Base-by-base conservation (phyloP, 1,140 invertebrate species). In the Pomacea maculata region DNA sequence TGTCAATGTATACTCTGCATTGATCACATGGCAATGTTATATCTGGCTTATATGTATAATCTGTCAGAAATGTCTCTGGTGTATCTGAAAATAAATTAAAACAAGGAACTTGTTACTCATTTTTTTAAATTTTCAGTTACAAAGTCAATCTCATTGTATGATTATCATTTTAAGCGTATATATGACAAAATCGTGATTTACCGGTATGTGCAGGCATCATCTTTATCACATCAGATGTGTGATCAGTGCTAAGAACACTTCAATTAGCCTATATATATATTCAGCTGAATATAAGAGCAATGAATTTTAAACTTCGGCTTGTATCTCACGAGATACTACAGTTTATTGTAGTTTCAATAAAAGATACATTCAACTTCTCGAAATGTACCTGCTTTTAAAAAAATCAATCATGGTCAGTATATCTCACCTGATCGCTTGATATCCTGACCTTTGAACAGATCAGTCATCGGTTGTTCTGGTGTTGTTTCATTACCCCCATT, bases 21-120 rank as follows among this genome's bases (percentile, higher is more conserved):
- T 85, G 84, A 25, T 88, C 85, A 86, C 90, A 91, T 34, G 77
- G 70, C 9, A 91, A 81, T 15, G 88, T 86, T 52, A 91, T 89
- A 73, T 91, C 89, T 75, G 75, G 85, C 71, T 61, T 76, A 61
- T 78, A 80, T 17, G 82, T 78, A 75, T 77, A 83, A 14, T 88
- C 86, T 73, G 87, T 83, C 12, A 90, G 79, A n/a, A 83, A 78
- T 11, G 89, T 90, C 67, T 88, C 86, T 70, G 89, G 88, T 14
- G 89, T 90, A 71, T 87, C 89, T 90, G 84, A 63, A 85, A 84
- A 80, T 55, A 82, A 54, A 61, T 29, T 6, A 78, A 83, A 68
- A 45, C 34, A 45, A 45, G 34, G 34, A 45, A 45, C 34, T 21
- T 19, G 25, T 52, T 34, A 71, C 29, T n/a, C 10, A 52, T 74